These are phyloP conservation scores for Palythoa caribaeorum DNA, from an alignment of 92 coral and sea anemone species.

Conservation along the genomic window DNA sequence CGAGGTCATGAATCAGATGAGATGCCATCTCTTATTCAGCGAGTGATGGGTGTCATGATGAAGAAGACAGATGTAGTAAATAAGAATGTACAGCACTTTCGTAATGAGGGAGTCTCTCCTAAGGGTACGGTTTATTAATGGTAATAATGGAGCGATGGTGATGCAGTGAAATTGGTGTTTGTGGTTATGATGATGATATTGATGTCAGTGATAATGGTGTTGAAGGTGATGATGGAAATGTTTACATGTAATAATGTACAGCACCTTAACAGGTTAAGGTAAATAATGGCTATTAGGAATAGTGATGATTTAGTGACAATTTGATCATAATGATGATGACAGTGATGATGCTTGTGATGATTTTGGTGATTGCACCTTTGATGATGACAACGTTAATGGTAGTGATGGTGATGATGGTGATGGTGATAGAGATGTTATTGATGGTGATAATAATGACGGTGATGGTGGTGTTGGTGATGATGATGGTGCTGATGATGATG, in stretches of 20 bases:
- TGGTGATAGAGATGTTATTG: background rate
- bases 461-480: background rate
- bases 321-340: background rate
- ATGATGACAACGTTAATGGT: background rate
- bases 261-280: too few relatives aligned
- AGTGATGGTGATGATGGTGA: background rate
- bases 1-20: conserved; percentile 26
- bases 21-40: conserved; percentile 57
- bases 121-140: conserved; percentile 31
- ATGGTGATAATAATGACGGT: background rate
- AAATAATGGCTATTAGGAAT: too few relatives aligned
- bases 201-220: background rate
- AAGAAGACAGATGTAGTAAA: conserved; percentile 69
- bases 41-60: conserved; percentile 71
- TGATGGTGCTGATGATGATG: background rate
- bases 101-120: conserved; percentile 53
- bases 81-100: conserved; percentile 59
- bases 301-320: too few relatives aligned
- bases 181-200: background rate
- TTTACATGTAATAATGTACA: too few relatives aligned
- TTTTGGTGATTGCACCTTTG: background rate
- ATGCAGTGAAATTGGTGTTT: background rate
- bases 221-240: too few relatives aligned
- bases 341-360: background rate
- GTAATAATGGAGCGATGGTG: background rate